Evolutionary conservation across 2,797 vertebrate genomes (phyloP).

Genomic region (Tauraco hartlaubi): DNA sequence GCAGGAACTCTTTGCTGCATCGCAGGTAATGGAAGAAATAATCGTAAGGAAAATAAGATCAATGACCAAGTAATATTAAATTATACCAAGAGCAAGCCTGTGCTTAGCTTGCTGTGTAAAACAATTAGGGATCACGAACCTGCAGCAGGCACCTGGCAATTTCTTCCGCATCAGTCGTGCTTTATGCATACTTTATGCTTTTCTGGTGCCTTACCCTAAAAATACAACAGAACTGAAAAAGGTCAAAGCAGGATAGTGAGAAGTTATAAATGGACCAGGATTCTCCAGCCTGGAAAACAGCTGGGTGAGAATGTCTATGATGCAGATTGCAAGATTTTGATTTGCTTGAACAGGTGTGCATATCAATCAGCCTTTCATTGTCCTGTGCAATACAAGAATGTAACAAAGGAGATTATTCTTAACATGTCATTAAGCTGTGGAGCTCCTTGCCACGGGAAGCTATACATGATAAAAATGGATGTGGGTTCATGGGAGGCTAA

Average conservation of each 20-base stretch:
- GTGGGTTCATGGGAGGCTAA: not conserved
- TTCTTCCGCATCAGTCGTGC: not conserved
- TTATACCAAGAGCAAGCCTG: not conserved
- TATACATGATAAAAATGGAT: not conserved
- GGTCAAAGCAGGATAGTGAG: not conserved
- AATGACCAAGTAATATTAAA: not conserved
- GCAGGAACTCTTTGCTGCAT: not conserved
- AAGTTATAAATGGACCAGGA: not conserved
- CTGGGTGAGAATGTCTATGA: not conserved
- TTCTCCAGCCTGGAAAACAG: not conserved
- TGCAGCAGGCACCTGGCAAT: not conserved
- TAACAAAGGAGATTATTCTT: not conserved
- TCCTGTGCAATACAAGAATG: not conserved
- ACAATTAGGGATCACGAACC: not conserved
- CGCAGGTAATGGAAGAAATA: not conserved
- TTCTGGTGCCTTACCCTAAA: not conserved
- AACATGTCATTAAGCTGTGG: not conserved
- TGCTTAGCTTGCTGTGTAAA: not conserved
- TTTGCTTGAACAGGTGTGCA: not conserved
- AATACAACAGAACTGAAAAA: not conserved
- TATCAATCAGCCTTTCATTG: not conserved
- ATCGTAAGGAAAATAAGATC: not conserved
- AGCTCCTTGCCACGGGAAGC: not conserved
- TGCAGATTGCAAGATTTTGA: not conserved
- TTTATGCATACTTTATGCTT: not conserved